Percentiles rank a stretch among this genome's conserved stretches.
Conservation (phyloP, 2,888 invertebrate species). For the Ypsolopha scabrella region DNA sequence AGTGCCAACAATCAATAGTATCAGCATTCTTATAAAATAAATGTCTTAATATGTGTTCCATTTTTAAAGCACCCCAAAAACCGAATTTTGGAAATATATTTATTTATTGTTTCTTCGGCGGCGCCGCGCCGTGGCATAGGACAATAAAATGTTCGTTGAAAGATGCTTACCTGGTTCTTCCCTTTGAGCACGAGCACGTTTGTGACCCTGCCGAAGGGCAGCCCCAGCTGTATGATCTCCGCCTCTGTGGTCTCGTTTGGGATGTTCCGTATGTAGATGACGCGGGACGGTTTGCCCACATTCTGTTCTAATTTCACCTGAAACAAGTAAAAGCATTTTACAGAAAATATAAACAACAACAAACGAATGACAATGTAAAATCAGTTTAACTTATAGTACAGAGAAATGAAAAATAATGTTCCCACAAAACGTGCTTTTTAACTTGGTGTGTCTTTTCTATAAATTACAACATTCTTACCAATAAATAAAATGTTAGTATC, state of each 20-base stretch:
- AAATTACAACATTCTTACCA: too few species aligned
- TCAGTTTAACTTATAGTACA: too few species aligned
- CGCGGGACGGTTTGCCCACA: slow-evolving; percentile 92
- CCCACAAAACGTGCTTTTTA: too few species aligned
- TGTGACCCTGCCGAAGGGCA: slow-evolving; percentile 97
- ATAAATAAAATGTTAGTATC: too few species aligned
- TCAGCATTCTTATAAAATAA: too few species aligned
- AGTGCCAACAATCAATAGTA: too few species aligned
- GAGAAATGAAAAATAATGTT: too few species aligned
- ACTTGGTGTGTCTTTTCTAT: too few species aligned
- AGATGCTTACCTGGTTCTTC: slow-evolving; percentile 83
- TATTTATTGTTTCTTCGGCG: too few species aligned
- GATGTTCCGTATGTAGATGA: slow-evolving; percentile 98
- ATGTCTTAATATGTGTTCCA: too few species aligned
- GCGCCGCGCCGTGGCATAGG: neutral
- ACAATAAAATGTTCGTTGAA: neutral
- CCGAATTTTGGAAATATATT: too few species aligned
- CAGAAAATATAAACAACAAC: slow-evolving; percentile 6
- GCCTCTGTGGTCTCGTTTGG: slow-evolving; percentile 97
- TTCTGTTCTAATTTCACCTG: slow-evolving; percentile 88
- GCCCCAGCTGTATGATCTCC: slow-evolving; percentile 96
- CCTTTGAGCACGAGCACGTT: slow-evolving; percentile 98
- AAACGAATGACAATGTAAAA: slow-evolving; percentile 7
- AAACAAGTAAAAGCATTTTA: slow-evolving; percentile 26
- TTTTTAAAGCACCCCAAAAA: too few species aligned